A percentile compares a stretch with the other conserved stretches of the same genome.
Evolutionary conservation across 2,888 invertebrate species (phyloP).

Genomic region (Teinopalpus imperialis): DNA sequence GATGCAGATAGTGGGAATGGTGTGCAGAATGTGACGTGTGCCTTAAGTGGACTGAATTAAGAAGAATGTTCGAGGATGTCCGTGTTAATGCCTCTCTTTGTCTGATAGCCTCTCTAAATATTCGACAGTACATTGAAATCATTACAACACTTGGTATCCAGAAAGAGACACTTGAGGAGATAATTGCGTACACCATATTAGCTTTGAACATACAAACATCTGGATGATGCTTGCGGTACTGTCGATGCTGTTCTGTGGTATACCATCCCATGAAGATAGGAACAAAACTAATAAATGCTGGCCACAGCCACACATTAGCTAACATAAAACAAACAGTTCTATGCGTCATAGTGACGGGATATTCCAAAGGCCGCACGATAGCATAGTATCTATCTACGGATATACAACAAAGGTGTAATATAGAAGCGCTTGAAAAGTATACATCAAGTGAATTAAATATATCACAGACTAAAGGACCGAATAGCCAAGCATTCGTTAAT

Average conservation of each 20-base stretch:
- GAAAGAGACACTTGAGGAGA: constrained; percentile 94
- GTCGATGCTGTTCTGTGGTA: constrained; percentile 91
- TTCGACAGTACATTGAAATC: constrained; percentile 95
- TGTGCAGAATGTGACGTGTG: constrained; percentile 87
- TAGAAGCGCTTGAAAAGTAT: constrained; percentile 95
- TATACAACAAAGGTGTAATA: constrained; percentile 96
- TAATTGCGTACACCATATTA: constrained; percentile 92
- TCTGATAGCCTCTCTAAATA: constrained; percentile 90
- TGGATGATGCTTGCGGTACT: constrained; percentile 83
- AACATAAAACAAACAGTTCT: constrained; percentile 91
- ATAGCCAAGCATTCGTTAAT: constrained; percentile 93
- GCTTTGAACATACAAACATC: constrained; percentile 92
- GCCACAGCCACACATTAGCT: constrained; percentile 94
- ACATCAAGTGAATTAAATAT: constrained; percentile 97
- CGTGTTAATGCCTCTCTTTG: constrained; percentile 91
- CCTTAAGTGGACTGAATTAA: constrained; percentile 92
- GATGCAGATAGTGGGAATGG: constrained; percentile 79
- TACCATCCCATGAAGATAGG: constrained; percentile 98
- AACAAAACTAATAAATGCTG: constrained; percentile 95
- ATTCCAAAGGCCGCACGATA: constrained; percentile 95
- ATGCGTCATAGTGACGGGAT: constrained; percentile 95
- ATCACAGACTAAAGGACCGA: constrained; percentile 95
- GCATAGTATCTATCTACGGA: constrained; percentile 96
- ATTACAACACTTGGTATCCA: constrained; percentile 96
- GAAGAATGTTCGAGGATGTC: constrained; percentile 92